Evolutionary conservation across 1,140 invertebrate species (phyloP).

Genomic region (Nymphalis io): DNA sequence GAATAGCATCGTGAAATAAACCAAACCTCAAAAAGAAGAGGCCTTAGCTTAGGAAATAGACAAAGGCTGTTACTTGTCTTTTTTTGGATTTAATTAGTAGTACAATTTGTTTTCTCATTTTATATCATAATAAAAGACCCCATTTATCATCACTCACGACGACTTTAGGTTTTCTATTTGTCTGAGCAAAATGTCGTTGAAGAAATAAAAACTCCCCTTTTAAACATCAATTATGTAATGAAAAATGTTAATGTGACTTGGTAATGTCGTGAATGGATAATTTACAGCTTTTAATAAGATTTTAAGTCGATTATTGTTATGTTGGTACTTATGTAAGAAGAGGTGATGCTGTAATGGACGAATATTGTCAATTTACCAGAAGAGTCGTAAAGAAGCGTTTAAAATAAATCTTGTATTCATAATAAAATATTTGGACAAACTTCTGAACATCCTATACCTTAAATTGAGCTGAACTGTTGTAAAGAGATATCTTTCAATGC

Average conservation of each 20-base stretch:
- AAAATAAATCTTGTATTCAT: too few species aligned
- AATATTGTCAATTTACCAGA: too few species aligned
- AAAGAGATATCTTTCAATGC: too few species aligned
- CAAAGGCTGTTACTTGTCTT: neutral
- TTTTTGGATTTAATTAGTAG: neutral
- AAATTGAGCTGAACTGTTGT: too few species aligned
- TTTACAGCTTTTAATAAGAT: neutral
- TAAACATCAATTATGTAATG: conserved; percentile 9
- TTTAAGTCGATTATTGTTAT: neutral
- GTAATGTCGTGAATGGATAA: conserved; percentile 1
- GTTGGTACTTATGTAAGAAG: neutral
- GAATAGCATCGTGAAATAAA: too few species aligned
- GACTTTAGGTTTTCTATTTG: neutral
- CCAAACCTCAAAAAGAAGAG: too few species aligned
- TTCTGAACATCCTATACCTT: too few species aligned
- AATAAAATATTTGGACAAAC: too few species aligned
- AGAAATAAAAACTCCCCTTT: conserved; percentile 15
- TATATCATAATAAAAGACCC: conserved; percentile 11
- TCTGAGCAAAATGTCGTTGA: conserved; percentile 8
- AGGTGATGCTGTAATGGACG: too few species aligned
- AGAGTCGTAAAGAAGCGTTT: too few species aligned
- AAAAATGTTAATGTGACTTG: conserved; percentile 11
- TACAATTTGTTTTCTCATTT: neutral
- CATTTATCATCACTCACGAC: conserved; percentile 4
- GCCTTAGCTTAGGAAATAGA: too few species aligned